Evolutionary conservation across 2,888 invertebrate genomes (phyloP).

Genomic region (Perizoma affinitatum): DNA sequence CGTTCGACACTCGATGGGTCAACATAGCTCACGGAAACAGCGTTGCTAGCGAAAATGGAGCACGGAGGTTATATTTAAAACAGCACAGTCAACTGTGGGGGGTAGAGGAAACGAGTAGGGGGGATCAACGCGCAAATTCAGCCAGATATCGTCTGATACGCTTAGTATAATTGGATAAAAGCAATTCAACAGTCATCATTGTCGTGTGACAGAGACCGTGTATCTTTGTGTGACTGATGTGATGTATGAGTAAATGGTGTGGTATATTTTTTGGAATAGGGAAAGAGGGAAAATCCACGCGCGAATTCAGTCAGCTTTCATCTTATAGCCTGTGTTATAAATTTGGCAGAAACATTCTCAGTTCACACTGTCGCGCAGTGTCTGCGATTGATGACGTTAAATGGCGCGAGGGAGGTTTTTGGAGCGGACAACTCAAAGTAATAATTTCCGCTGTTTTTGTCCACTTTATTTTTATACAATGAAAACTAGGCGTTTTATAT

Average conservation of each 20-base stretch:
- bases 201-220: no score
- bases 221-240: no score
- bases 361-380: not conserved
- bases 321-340: no score
- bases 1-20: conserved; percentile 64
- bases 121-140: conserved; percentile 71
- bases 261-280: no score
- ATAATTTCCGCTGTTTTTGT: conserved; percentile 37
- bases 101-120: conserved; percentile 39
- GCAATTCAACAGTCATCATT: no score
- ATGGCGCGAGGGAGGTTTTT: conserved; percentile 32
- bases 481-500: conserved; percentile 27
- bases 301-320: no score
- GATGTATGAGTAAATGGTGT: no score
- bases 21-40: conserved; percentile 70
- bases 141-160: conserved; percentile 52
- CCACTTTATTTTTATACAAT: conserved; percentile 30
- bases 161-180: conserved; percentile 31
- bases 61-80: conserved; percentile 82
- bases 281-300: no score
- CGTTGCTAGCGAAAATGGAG: conserved; percentile 76
- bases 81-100: conserved; percentile 63
- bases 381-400: conserved; percentile 32
- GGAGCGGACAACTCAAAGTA: conserved; percentile 32
- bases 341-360: conserved; percentile 25